These are phyloP conservation scores for Pygocentrus nattereri DNA, from an alignment of 2,797 vertebrate species.

Conservation along the genomic window DNA sequence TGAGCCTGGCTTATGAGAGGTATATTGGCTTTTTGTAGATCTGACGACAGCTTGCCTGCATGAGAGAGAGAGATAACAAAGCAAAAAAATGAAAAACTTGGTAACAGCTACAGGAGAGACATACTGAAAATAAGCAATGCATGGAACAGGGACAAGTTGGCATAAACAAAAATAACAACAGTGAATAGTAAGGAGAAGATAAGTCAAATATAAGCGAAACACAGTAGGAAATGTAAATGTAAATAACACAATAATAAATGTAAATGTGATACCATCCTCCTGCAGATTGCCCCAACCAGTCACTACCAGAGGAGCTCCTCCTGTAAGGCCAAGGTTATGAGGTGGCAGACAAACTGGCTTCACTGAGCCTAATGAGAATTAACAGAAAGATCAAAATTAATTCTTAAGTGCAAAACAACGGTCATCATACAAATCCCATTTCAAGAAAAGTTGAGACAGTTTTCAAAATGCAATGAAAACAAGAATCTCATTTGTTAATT, in stretches of 20 bases:
- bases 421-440: neutral
- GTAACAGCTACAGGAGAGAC: neutral
- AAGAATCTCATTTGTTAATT: too few relatives aligned
- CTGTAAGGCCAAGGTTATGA: constrained; percentile 71
- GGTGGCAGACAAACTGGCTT: constrained; percentile 89
- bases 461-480: too few relatives aligned
- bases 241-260: too few relatives aligned
- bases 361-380: constrained; percentile 67
- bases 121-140: too few relatives aligned
- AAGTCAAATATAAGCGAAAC: neutral
- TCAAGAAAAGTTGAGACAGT: too few relatives aligned
- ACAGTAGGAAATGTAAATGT: too few relatives aligned
- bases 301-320: constrained; percentile 70
- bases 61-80: neutral
- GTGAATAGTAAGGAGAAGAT: neutral
- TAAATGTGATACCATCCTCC: constrained; percentile 74
- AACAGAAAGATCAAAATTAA: neutral
- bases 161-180: neutral
- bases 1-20: constrained; percentile 70
- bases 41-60: constrained; percentile 73
- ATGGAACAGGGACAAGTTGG: too few relatives aligned
- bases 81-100: neutral
- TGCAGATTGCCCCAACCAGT: constrained; percentile 88
- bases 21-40: constrained; percentile 83
- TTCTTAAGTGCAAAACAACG: neutral